Evolutionary conservation across 2,888 invertebrate genomes (phyloP).

Genomic region (Dynastes tityus): DNA sequence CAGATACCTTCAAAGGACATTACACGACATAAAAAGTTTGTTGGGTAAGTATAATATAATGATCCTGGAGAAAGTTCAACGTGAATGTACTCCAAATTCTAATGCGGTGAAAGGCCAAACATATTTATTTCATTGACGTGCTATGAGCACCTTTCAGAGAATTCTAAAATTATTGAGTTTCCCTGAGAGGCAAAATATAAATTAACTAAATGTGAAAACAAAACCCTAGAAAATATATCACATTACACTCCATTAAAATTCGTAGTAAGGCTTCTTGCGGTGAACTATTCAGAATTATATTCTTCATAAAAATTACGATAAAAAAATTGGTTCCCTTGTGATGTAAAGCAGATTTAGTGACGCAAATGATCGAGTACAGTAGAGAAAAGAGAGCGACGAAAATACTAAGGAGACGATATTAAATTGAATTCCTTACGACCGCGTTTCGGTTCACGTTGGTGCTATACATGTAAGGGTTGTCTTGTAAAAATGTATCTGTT

Average conservation of each 20-base stretch:
- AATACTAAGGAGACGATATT: slow-evolving; percentile 21
- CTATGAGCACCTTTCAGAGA: neutral
- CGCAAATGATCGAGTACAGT: slow-evolving; percentile 39
- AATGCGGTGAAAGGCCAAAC: neutral
- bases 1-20: too few species aligned
- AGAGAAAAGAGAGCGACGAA: slow-evolving; percentile 25
- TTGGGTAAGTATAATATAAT: too few species aligned
- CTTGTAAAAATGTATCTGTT: slow-evolving; percentile 40
- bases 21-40: too few species aligned
- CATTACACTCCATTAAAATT: slow-evolving; percentile 36
- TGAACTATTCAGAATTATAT: slow-evolving; percentile 32
- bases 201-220: slow-evolving; percentile 33
- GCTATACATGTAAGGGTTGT: slow-evolving; percentile 17
- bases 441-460: slow-evolving; percentile 18
- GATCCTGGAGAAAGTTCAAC: too few species aligned
- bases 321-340: slow-evolving; percentile 24
- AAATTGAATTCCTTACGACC: slow-evolving; percentile 43
- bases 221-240: slow-evolving; percentile 19
- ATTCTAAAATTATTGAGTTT: neutral
- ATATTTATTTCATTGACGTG: neutral
- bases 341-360: slow-evolving; percentile 44
- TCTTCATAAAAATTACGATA: slow-evolving; percentile 26
- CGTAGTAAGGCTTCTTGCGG: slow-evolving; percentile 20
- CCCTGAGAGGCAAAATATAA: neutral
- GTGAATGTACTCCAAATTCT: neutral